Conservation (phyloP, 2,113 vertebrate species). For the Pholis gunnellus region DNA sequence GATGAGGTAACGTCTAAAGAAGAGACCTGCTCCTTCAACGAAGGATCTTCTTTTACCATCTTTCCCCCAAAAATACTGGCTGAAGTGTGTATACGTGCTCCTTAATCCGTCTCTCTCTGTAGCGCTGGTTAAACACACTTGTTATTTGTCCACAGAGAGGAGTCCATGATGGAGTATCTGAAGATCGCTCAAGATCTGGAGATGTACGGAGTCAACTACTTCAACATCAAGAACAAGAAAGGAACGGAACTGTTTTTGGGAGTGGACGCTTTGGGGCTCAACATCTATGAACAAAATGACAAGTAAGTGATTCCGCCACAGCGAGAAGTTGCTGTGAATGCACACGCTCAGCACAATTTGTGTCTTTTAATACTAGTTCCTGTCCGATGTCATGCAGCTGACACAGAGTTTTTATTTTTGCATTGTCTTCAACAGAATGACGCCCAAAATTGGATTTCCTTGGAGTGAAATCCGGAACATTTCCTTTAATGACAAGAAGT, state of each 20-base stretch:
- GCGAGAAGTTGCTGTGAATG: too few species aligned
- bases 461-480: slow-evolving; percentile 99
- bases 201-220: slow-evolving; percentile 99
- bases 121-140: not conserved
- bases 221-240: slow-evolving; percentile 99
- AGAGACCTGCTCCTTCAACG: not conserved
- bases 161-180: slow-evolving; percentile 98
- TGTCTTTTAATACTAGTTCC: not conserved
- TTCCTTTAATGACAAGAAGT: slow-evolving; percentile 99
- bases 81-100: slow-evolving; percentile 6
- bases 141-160: slow-evolving; percentile 86
- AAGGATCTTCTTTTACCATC: not conserved
- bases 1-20: slow-evolving; percentile 88
- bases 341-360: not conserved
- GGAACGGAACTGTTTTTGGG: slow-evolving; percentile 97
- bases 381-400: not conserved
- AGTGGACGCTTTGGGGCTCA: slow-evolving; percentile 96
- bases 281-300: slow-evolving; percentile 98
- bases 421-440: slow-evolving; percentile 87
- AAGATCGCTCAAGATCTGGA: slow-evolving; percentile 98
- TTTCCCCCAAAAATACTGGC: not conserved
- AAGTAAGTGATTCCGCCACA: slow-evolving; percentile 83
- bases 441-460: slow-evolving; percentile 98
- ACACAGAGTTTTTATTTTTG: slow-evolving; percentile 3
- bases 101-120: not conserved